These are phyloP conservation scores for Dicycla oo DNA, from an alignment of 2,888 invertebrate genomes.

Conservation along the genomic window DNA sequence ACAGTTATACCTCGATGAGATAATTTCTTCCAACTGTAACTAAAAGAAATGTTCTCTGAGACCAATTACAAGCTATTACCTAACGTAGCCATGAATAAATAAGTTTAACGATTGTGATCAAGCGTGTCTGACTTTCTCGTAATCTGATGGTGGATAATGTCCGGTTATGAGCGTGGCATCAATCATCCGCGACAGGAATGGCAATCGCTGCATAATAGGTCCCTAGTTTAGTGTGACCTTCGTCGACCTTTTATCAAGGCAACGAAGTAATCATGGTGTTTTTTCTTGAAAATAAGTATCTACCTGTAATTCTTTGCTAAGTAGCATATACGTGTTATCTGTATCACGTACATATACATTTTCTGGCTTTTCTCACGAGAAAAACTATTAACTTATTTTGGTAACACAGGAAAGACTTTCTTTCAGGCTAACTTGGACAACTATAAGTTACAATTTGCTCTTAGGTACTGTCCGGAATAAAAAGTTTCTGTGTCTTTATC, in stretches of 20 bases:
- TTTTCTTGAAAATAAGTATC: neutral
- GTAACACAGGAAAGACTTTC: neutral
- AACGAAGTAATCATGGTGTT: constrained; percentile 24
- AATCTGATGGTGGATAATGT: constrained; percentile 58
- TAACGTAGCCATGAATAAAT: constrained; percentile 58
- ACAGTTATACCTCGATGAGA: constrained; percentile 26
- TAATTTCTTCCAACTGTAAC: constrained; percentile 48
- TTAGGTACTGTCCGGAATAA: neutral
- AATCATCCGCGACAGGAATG: constrained; percentile 63
- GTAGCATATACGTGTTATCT: neutral
- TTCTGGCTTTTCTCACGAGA: neutral
- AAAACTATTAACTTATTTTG: neutral
- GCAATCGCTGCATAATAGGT: constrained; percentile 61
- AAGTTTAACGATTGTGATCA: constrained; percentile 50
- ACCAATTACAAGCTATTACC: constrained; percentile 55
- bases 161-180: constrained; percentile 61
- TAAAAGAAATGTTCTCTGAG: constrained; percentile 51
- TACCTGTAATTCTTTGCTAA: neutral
- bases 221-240: constrained; percentile 61
- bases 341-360: neutral
- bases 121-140: constrained; percentile 60
- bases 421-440: constrained; percentile 1
- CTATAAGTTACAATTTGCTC: constrained; percentile 34
- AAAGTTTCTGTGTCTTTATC: neutral
- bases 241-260: constrained; percentile 43